Evolutionary conservation across 92 coral and sea anemone species (phyloP).

Genomic region (Epizoanthus illoricatus): DNA sequence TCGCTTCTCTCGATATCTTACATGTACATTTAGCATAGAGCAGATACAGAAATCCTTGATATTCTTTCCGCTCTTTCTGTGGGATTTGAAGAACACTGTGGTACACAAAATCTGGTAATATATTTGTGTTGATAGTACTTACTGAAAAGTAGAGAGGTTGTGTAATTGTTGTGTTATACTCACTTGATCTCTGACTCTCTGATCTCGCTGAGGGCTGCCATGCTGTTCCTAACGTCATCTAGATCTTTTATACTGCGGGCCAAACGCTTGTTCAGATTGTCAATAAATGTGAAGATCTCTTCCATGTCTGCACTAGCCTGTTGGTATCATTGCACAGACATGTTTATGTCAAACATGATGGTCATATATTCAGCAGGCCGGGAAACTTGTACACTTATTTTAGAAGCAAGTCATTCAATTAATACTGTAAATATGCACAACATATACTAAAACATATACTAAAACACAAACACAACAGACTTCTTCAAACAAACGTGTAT

Average conservation of each 20-base stretch:
- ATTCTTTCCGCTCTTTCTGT: too few species aligned
- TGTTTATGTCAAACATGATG: neutral
- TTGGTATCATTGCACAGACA: neutral
- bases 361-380: too few species aligned
- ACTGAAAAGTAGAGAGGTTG: neutral
- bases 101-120: neutral
- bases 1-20: too few species aligned
- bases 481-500: too few species aligned
- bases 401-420: too few species aligned
- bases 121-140: neutral
- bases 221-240: slow-evolving; percentile 97
- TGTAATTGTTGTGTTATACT: slow-evolving; percentile 4
- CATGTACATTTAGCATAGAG: too few species aligned
- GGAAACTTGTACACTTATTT: too few species aligned
- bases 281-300: slow-evolving; percentile 95
- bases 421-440: too few species aligned
- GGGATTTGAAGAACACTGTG: too few species aligned
- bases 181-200: slow-evolving; percentile 97
- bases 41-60: too few species aligned
- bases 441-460: too few species aligned
- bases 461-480: too few species aligned
- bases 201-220: slow-evolving; percentile 96
- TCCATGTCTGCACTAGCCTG: slow-evolving; percentile 99
- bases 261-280: slow-evolving; percentile 87
- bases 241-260: slow-evolving; percentile 92